A percentile compares a stretch with the other conserved stretches of the same genome.
Conservation (phyloP, 2,113 vertebrate genomes). For the Thunnus maccoyii region DNA sequence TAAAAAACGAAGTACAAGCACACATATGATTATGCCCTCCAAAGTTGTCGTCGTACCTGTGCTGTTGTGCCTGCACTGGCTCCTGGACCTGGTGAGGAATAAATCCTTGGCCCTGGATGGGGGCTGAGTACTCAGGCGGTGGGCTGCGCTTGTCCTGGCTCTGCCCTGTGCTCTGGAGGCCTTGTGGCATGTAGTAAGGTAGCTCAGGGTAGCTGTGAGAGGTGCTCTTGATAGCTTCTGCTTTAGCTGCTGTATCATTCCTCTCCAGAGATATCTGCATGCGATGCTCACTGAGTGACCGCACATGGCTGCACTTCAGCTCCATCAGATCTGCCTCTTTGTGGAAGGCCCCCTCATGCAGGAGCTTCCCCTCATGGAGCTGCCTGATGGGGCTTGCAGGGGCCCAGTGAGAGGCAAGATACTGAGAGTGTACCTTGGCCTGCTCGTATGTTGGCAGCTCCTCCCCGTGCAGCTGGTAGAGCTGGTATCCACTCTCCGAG, state of each 20-base stretch:
- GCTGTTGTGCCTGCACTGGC: constrained; percentile 88
- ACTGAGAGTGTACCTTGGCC: constrained; percentile 95
- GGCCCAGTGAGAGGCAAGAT: constrained; percentile 88
- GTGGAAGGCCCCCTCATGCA: constrained; percentile 77
- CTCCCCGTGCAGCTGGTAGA: constrained; percentile 91
- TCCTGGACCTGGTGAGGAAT: constrained; percentile 84
- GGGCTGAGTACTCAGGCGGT: constrained; percentile 92
- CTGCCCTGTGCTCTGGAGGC: constrained; percentile 61
- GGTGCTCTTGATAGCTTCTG: constrained; percentile 86
- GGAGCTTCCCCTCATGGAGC: constrained; percentile 73
- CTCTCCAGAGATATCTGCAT: constrained; percentile 95
- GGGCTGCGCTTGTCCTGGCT: constrained; percentile 85
- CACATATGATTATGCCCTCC: neutral
- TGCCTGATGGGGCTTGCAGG: constrained; percentile 52
- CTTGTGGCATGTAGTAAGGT: constrained; percentile 82
- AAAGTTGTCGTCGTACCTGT: constrained; percentile 88
- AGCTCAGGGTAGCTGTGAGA: constrained; percentile 98
- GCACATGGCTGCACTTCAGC: constrained; percentile 91
- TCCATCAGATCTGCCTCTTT: constrained; percentile 89
- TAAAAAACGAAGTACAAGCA: constrained; percentile 10
- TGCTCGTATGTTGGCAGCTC: constrained; percentile 97
- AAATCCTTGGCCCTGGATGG: constrained; percentile 85
- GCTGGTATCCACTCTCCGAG: constrained; percentile 89
- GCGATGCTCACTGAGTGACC: constrained; percentile 94
- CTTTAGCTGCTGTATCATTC: constrained; percentile 86